These are phyloP conservation scores for Toxostoma redivivum DNA, from an alignment of 2,113 vertebrate species.

Conservation along the genomic window DNA sequence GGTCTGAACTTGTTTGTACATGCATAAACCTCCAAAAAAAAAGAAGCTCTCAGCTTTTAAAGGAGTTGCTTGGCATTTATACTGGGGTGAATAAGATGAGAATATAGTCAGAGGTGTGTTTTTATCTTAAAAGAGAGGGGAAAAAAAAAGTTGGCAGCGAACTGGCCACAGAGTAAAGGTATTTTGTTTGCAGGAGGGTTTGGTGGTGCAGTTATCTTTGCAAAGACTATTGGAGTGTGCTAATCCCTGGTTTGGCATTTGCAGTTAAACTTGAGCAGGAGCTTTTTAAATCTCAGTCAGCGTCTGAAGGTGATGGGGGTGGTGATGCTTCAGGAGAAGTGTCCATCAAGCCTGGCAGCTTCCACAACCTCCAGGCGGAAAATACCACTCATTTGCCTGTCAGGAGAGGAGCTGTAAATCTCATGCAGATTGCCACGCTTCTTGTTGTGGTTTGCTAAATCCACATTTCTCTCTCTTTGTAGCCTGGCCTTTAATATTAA, in stretches of 20 bases:
- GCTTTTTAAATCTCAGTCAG: background rate
- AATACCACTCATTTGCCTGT: background rate
- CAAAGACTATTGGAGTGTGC: background rate
- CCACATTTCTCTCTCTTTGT: background rate
- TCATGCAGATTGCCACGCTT: background rate
- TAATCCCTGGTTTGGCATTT: background rate
- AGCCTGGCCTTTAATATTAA: slow-evolving; percentile 26
- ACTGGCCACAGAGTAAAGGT: background rate
- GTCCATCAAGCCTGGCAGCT: background rate
- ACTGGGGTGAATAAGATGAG: background rate
- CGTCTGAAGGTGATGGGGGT: background rate
- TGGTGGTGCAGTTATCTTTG: background rate
- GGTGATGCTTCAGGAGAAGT: background rate
- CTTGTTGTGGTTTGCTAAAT: slow-evolving; percentile 37
- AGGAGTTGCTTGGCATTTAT: background rate
- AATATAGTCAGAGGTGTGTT: background rate
- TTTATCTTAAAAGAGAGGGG: background rate
- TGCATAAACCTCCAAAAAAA: background rate
- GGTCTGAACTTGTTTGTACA: background rate
- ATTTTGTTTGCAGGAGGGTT: background rate
- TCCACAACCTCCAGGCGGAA: background rate
- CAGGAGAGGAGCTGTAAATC: slow-evolving; percentile 11
- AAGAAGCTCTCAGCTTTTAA: background rate
- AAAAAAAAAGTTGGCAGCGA: background rate
- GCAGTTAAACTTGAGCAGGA: background rate